These are phyloP conservation scores for Hermaeophaga mercurialis DNA, from an alignment of 2,888 invertebrate genomes.

Conservation along the genomic window DNA sequence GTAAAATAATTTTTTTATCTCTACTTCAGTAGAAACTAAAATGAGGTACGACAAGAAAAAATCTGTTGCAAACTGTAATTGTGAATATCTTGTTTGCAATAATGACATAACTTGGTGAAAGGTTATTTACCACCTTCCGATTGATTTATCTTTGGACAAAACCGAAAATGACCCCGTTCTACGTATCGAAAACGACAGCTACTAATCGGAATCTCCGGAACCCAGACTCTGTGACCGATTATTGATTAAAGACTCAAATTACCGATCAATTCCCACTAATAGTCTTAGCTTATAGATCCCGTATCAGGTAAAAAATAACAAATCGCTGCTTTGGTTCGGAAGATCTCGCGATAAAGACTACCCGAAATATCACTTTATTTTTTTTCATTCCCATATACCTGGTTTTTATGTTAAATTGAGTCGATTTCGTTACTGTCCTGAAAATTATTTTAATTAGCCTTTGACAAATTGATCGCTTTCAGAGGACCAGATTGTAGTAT, in stretches of 20 bases:
- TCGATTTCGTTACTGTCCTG: slow-evolving; percentile 51
- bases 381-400: slow-evolving; percentile 44
- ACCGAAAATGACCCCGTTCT: slow-evolving; percentile 31
- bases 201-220: slow-evolving; percentile 32
- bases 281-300: slow-evolving; percentile 54
- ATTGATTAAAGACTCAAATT: slow-evolving; percentile 53
- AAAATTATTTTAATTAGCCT: slow-evolving; percentile 55
- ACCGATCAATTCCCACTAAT: slow-evolving; percentile 56
- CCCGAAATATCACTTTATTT: slow-evolving; percentile 55
- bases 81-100: no score
- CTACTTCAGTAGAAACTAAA: no score
- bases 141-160: slow-evolving; percentile 19
- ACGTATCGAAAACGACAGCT: slow-evolving; percentile 30
- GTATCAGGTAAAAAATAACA: slow-evolving; percentile 55
- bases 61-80: no score
- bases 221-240: slow-evolving; percentile 33
- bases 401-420: slow-evolving; percentile 47
- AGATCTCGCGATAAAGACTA: slow-evolving; percentile 46
- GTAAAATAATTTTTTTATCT: no score
- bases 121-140: slow-evolving; percentile 4
- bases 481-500: slow-evolving; percentile 43
- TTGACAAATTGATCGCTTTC: slow-evolving; percentile 53
- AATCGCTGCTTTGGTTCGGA: slow-evolving; percentile 52
- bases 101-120: neutral
- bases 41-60: no score